Evolutionary conservation across 2,113 vertebrate species (phyloP), one percentile per base, ranked within the genome.

Genomic region (Australoheros scitulus): DNA sequence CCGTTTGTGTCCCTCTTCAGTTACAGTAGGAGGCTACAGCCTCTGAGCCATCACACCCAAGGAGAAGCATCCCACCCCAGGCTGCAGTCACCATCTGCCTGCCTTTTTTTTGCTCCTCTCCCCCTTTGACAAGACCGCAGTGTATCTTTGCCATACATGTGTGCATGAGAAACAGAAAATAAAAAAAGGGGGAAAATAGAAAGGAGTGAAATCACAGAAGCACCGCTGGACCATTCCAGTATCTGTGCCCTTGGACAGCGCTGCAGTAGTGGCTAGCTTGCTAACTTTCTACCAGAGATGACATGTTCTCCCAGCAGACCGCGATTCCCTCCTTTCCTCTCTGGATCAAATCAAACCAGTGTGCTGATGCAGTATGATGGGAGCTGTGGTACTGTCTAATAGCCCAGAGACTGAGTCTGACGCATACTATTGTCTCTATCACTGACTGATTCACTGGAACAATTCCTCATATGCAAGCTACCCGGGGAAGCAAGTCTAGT

Each of bases 301-400:
- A 92, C 86, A 84, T 83, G 84, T 89, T 87, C 87, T 80, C 86
- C 90, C 90, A 79, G 84, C 85, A 86, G 88, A 80, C 76, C 6
- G 7, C 3, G 3, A 24, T 63, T 79, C 61, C 82, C 74, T 72
- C 82, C 56, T 29, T 32, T 50, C 86, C 79, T 84, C 59, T 55
- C 43, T 32, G 85, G 74, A 92, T 91, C 91, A 89, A 87, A 90
- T 91, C 89, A 91, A 81, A 87, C 84, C 85, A 87, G 74, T 82
- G 84, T 83, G 60, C 78, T 87, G 87, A 92, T 90, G 83, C 74
- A 82, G 75, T 79, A 61, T 86, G 92, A 93, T 87, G 80, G 79
- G 77, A 88, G 88, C 89, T 65, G 84, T 79, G 83, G 81, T 87
- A 55, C 41, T 65, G 85, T 89, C 76, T 86, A 85, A 91, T 87